Conservation (phyloP, 2,797 vertebrate species). For the Helarctos malayanus region DNA sequence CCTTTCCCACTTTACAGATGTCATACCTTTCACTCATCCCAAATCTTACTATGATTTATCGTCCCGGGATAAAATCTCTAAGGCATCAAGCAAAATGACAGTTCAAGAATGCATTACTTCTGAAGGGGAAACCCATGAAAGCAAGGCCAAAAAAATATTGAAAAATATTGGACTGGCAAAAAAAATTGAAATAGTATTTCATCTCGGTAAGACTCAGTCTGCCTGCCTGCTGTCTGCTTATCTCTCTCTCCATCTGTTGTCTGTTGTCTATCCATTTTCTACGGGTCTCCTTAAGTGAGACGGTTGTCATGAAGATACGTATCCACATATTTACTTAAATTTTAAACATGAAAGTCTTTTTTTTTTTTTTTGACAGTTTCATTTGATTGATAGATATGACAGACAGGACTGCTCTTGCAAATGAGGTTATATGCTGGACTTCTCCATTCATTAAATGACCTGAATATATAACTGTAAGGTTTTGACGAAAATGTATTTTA, state of each 20-base stretch:
- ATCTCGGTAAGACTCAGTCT: background rate
- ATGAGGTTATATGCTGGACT: background rate
- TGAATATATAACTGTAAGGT: slow-evolving; percentile 13
- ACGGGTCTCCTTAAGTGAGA: background rate
- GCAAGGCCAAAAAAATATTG: background rate
- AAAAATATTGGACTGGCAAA: background rate
- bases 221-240: background rate
- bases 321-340: slow-evolving; percentile 10
- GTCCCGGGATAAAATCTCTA: background rate
- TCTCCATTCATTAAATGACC: slow-evolving; percentile 20
- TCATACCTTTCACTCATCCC: background rate
- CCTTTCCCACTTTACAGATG: background rate
- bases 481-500: slow-evolving; percentile 31
- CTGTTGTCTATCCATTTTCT: background rate
- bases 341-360: background rate
- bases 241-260: background rate
- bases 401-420: slow-evolving; percentile 20
- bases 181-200: background rate
- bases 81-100: background rate
- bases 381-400: background rate
- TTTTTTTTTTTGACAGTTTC: background rate
- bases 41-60: slow-evolving; percentile 6
- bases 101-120: slow-evolving; percentile 11
- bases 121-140: slow-evolving; percentile 13
- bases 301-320: background rate